Base-by-base conservation (phyloP, 2,797 vertebrate species). In the Sebastes melanostomus region DNA sequence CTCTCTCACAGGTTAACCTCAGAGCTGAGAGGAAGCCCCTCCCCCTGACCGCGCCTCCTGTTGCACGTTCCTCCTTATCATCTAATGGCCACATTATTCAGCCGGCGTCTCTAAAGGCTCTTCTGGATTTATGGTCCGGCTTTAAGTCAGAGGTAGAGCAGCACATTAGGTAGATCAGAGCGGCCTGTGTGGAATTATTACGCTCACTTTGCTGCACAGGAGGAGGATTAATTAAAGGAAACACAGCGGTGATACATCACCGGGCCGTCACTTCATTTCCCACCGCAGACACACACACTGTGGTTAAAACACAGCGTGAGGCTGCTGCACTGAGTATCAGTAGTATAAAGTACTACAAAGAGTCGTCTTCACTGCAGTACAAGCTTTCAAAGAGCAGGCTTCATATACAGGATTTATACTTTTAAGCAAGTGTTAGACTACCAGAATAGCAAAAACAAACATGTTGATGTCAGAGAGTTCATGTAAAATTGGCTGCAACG, bases 161-260 rank as follows among this genome's bases (percentile, higher is more conserved):
- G 80, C 83, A 81, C 81, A 88, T 89, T 86, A 88, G 78, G 81
- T 80, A 85, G 89, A 89, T 86, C 87, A 81, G 29, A 84, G 82
- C 20, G 29, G 79, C 66, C 86, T 80, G 76, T 62, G 84, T 88
- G 82, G 87, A 89, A 68, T 86, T 87, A 91, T 87, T 85, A 84
- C 50, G 2, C 63, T 85, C 84, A 78, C 72, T 91, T 86, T 89
- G 70, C 82, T 72, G 82, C 84, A 67, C 86, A 78, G 79, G 79
- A 84, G 76, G 82, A 84, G 80, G 81, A 88, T 88, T 84, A 83
- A 91, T 91, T 88, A 84, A 82, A 82, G 80, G 74, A 72, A 85
- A 85, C 84, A 62, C 58, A 54, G 58, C 65, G 78, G 84, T 68
- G 50, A 88, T 89, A 67, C 72, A 91, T 89, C 84, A 87, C 27